Base-by-base conservation (phyloP, 2,888 invertebrate species). In the Opisthograptis luteolata region DNA sequence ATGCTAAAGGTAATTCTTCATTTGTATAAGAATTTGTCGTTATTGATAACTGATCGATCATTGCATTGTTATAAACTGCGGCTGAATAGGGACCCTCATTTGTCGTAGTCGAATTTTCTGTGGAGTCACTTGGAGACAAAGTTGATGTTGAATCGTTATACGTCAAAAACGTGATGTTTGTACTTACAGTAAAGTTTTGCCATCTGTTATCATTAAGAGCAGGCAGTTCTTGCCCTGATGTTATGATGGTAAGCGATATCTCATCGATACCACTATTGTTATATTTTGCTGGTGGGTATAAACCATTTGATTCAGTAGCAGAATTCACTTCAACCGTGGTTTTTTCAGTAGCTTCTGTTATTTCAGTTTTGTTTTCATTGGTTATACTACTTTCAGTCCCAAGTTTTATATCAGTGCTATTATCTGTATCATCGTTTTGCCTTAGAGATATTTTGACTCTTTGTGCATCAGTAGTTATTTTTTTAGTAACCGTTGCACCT, bases 1-100 rank as follows among this genome's bases (percentile, higher is more conserved):
- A 67, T 44, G 72, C 76, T 44, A 76, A 64, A 72, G 65, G 64
- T 63, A 70, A 65, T 66, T 72, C 73, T 55, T 71, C 67, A 68
- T 74, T 78, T 72, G 73, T 74, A 61, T 75, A 70, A 54, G 73
- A 69, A 76, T 79, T 77, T 70, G 81, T 81, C 66, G 81, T 84
- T 72, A 85, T 76, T 66, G 79, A 77, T 73, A 85, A 66, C 68
- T 77, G 70, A 76, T 84, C 77, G 66, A 82, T 78, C 61, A 73
- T 57, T 47, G 60, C 56, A 73, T 80, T 77, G 60, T 76, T 66
- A 50, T 81, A 81, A 19, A 66, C 46, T 59, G 79, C 70, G 45
- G 68, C 66, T 51, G 77, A 63, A 66, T 84, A 82, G 35, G 70
- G 68, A 49, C 72, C 73, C 51, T 60, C 58, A 48, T 57, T 65